Base-by-base conservation (phyloP, 2,888 invertebrate genomes). In the Autographa pulchrina region DNA sequence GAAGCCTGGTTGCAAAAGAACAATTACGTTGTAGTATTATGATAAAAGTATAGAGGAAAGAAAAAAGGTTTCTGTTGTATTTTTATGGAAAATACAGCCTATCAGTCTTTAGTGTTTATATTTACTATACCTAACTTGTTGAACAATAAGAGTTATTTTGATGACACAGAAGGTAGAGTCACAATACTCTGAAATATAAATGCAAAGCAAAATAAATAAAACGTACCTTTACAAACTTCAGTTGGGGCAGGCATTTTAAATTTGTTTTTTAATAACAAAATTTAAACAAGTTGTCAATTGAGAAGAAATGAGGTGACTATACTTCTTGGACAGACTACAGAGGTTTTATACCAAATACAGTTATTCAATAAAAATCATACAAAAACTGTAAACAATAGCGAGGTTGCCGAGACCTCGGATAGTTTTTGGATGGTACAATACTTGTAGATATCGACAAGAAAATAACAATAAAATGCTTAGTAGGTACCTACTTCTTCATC, bases 191-290 rank as follows among this genome's bases (percentile, higher is more conserved):
- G 18, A 18, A 56, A 56, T 56, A 20, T 25, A n/a, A 56, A 20
- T 6, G 13, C 5, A 8, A 16, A 11, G 32, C 2, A 16, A 9
- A 32, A 18, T 8, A n/a, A n/a, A 48, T 8, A 6, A 62, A 56
- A 67, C 89, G 88, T 92, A 96, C 96, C 96, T 93, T 96, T 96
- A 88, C 96, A 96, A 52, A 96, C 88, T 82, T 96, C 96, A 80
- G 94, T 93, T 18, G 96, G 96, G 35, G 96, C 96, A 77, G 96
- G 96, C 96, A 96, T 96, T 64, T 89, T 92, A 81, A 16, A 13
- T 62, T 20, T 25, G 13, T 11, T 56, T 56, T 54, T n/a, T 3
- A 13, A 56, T 13, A 11, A 56, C 54, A 56, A 18, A 8, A n/a
- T 14, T 2, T 1, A 8, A 11, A 56, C 54, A 14, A 56, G 54